A percentile compares a stretch with the other conserved stretches of the same genome.
Evolutionary conservation across 1,140 invertebrate genomes (phyloP).

Genomic region (Steinernema khuongi): DNA sequence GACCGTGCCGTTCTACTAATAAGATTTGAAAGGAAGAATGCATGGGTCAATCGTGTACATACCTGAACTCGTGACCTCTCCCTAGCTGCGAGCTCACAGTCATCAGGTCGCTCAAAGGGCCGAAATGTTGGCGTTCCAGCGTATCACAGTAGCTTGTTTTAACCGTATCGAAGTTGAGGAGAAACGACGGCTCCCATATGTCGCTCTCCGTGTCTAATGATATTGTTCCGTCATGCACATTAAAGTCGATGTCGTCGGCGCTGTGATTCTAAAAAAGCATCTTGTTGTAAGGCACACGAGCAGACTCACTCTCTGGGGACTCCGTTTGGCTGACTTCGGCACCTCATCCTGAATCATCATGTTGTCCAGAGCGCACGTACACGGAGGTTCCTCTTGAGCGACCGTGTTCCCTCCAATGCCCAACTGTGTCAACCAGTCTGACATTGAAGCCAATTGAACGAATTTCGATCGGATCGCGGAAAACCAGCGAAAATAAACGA

Average conservation of each 20-base stretch:
- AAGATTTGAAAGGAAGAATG: no score
- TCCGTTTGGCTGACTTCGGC: not conserved
- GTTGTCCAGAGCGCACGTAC: constrained; percentile 1
- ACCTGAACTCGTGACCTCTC: constrained; percentile 29
- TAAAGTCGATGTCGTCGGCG: not conserved
- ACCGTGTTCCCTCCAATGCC: not conserved
- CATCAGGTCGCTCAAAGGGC: constrained; percentile 37
- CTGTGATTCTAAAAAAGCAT: not conserved
- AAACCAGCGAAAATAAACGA: constrained; percentile 15
- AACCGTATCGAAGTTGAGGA: not conserved
- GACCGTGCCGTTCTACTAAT: no score
- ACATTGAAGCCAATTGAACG: constrained; percentile 9
- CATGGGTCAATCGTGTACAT: no score
- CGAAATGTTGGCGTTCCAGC: constrained; percentile 38
- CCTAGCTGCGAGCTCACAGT: constrained; percentile 32
- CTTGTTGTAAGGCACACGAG: not conserved
- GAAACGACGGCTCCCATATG: not conserved
- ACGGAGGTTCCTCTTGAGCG: not conserved
- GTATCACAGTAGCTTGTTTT: constrained; percentile 29
- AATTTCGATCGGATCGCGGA: constrained; percentile 15
- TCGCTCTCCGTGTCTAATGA: not conserved
- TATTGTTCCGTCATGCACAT: constrained; percentile 1
- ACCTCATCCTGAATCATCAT: not conserved
- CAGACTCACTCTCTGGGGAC: not conserved
- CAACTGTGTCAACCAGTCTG: constrained; percentile 10